A percentile compares a stretch with the other conserved stretches of the same genome.
These are phyloP conservation scores for Ovis aries DNA, from an alignment of 2,113 vertebrate genomes.

Conservation along the genomic window ARS-UI_Ramb_v3.0 NC_056054.1:231769001-231769500, in stretches of 20 bases:
- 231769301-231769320: neutral
- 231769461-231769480: neutral
- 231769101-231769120: constrained; percentile 35
- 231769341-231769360: neutral
- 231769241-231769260: neutral
- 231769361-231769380: neutral
- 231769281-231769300: neutral
- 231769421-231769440: neutral
- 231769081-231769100: constrained; percentile 53
- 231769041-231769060: constrained; percentile 55
- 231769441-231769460: neutral
- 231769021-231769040: constrained; percentile 27
- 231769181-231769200: neutral
- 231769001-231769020: neutral
- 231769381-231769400: neutral
- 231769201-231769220: neutral
- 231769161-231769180: neutral
- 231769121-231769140: constrained; percentile 45
- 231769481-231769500: neutral
- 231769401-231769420: neutral
- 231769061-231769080: constrained; percentile 46
- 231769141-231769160: neutral
- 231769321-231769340: neutral
- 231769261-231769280: neutral
- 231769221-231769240: neutral